Conservation (phyloP, 1,140 invertebrate genomes). For the Himalopsyche phryganea region DNA sequence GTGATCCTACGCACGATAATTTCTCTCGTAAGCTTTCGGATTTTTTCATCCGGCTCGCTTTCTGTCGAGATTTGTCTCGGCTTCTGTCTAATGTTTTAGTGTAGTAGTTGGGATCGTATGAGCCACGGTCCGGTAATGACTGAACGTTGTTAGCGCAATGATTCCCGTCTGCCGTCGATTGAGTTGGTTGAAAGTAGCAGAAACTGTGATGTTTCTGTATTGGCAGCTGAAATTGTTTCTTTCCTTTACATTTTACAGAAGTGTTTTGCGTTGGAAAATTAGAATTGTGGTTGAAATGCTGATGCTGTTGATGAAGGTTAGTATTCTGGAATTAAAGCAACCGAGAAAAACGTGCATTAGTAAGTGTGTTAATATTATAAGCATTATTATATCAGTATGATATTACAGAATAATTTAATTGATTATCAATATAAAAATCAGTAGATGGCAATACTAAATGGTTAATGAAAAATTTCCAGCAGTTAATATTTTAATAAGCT, state of each 20-base stretch:
- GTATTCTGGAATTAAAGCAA: constrained; percentile 46
- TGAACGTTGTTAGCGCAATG: constrained; percentile 44
- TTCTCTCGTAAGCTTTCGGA: constrained; percentile 51
- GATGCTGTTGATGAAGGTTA: constrained; percentile 53
- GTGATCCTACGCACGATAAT: constrained; percentile 48
- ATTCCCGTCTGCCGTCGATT: constrained; percentile 31
- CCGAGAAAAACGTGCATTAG: neutral
- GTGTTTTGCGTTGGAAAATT: constrained; percentile 46
- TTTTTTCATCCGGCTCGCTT: constrained; percentile 47
- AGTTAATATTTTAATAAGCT: no score
- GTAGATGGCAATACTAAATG: no score
- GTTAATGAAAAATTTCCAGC: no score
- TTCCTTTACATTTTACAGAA: constrained; percentile 50
- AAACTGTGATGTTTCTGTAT: constrained; percentile 66
- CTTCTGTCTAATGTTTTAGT: constrained; percentile 51
- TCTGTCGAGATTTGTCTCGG: constrained; percentile 46
- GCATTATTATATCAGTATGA: no score
- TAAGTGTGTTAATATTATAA: no score
- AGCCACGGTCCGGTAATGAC: constrained; percentile 47
- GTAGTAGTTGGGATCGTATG: constrained; percentile 45
- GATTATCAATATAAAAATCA: no score
- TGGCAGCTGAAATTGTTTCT: constrained; percentile 60
- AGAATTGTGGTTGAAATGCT: constrained; percentile 52
- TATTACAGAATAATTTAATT: no score
- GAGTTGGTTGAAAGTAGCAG: constrained; percentile 61